Base-by-base conservation (phyloP, 2,113 vertebrate genomes). In the Megaceryle torquata region DNA sequence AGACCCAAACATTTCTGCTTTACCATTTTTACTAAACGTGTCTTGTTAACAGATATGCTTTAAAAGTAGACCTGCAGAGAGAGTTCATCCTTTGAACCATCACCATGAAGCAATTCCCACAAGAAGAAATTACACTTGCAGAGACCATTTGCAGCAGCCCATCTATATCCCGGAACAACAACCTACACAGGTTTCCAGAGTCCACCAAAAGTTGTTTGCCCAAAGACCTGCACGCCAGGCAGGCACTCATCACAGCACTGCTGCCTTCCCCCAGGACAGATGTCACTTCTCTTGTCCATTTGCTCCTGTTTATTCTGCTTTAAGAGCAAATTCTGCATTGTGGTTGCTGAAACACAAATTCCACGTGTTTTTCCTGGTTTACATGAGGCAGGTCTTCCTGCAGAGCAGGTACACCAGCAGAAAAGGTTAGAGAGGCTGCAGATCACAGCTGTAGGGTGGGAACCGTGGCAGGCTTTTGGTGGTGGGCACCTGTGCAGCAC, bases 1-100 rank as follows among this genome's bases (percentile, higher is more conserved):
- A 90, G 19, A 71, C 14, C 60, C 85, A 72, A 92, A 94, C 71
- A 80, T 21, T 88, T 74, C 82, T 80, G 46, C 59, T 88, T 94
- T 75, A 77, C 33, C 48, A 29, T 48, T 88, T 96, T 77, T 43
- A 90, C 86, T 91, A 75, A 94, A 76, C 57, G 64, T 8, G 26
- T 63, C 85, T 93, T 77, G 85, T 83, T 86, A 91, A 81, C 64
- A 84, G 69, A 46, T 78, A 70, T 1, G 28, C 22, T 86, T 83
- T 88, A 92, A 63, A 89, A 61, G 75, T 17, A 59, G 75, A 60
- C 56, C 77, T 68, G 39, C 64, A 71, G 60, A 80, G 41, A 22
- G 35, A 24, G 22, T 13, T 89, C 71, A 46, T 82, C 28, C 59
- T 94, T 88, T 85, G 60, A 95, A 57, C 78, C 80, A 89, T 10